Evolutionary conservation across 2,797 vertebrate species (phyloP).

Genomic region (Bothrops alternatus): DNA sequence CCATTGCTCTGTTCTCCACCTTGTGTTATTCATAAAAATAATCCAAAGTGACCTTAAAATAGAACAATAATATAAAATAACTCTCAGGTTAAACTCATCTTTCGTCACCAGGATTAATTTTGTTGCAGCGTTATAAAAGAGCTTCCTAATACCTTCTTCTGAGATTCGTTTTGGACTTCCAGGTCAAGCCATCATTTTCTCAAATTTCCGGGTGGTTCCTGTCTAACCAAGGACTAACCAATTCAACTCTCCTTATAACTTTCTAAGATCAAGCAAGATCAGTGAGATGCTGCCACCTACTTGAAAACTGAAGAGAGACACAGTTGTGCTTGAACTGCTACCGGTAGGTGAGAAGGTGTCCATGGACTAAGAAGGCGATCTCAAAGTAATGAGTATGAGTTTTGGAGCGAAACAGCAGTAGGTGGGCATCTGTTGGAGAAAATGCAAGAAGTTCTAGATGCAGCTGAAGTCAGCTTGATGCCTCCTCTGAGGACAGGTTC

Average conservation of each 20-base stretch:
- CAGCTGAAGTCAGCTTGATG: not conserved
- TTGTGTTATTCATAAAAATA: too few relatives aligned
- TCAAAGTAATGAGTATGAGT: slow-evolving; percentile 46
- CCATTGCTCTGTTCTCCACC: too few relatives aligned
- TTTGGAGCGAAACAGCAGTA: slow-evolving; percentile 55
- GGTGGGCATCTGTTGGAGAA: slow-evolving; percentile 72
- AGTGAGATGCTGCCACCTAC: not conserved
- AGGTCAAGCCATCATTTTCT: not conserved
- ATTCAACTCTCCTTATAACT: not conserved
- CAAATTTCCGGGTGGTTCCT: not conserved
- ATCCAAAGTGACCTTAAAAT: not conserved
- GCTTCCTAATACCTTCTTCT: not conserved
- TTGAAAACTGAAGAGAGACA: not conserved
- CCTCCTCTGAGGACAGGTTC: not conserved
- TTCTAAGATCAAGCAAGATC: not conserved
- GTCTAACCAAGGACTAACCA: not conserved
- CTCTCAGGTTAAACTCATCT: not conserved
- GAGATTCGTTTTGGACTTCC: not conserved
- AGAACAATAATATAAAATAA: not conserved
- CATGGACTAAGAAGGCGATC: not conserved
- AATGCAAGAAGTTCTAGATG: slow-evolving; percentile 43
- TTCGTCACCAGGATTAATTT: not conserved
- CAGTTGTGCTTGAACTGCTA: not conserved
- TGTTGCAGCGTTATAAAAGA: not conserved
- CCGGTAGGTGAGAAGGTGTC: not conserved